Evolutionary conservation across 2,113 vertebrate genomes (phyloP), one percentile per base, ranked within the genome.

Genomic region (Platanista minor): DNA sequence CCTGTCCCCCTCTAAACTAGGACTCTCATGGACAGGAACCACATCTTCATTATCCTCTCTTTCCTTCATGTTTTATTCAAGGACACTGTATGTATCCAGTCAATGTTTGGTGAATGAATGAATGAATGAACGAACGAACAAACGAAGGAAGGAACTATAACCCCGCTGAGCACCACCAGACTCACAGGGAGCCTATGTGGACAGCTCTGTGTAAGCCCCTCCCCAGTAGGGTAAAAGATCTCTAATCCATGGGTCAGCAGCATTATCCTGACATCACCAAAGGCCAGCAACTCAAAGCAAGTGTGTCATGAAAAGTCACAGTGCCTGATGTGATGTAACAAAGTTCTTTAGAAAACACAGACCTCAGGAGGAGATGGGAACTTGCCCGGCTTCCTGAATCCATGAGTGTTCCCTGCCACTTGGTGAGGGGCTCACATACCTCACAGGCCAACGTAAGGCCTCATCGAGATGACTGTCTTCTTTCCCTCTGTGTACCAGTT

Each of bases 81-180:
- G 77, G 57, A 33, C 23, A 23, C 36, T 15, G 46, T 2, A 0
- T 67, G 6, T 52, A 20, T 49, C 46, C 54, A 39, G 67, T 36
- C 17, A 10, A 36, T 2, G 36, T 83, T 9, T 84, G 61, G 74
- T 39, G 67, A 91, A 23, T 54, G 21, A 29, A 61, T 69, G n/a
- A 5, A 43, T 17, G 49, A 52, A 52, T 52, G 52, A 6, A 66
- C 17, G 69, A 17, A n/a, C 7, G 23, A 20, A 67, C 3, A 13
- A 49, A n/a, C 20, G 33, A 20, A 67, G 49, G 4, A 66, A 33
- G 8, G 61, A 54, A 41, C 49, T 25, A 57, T 6, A 0, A 57
- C 27, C 12, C 23, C 52, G 25, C 4, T 2, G 20, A 5, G 12
- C 2, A 1, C 23, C 33, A 3, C 59, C 20, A 11, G n/a, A 14